Percentiles rank a stretch among this genome's conserved stretches.
Evolutionary conservation across 2,888 invertebrate species (phyloP).

Genomic region (Onchidella celtica): DNA sequence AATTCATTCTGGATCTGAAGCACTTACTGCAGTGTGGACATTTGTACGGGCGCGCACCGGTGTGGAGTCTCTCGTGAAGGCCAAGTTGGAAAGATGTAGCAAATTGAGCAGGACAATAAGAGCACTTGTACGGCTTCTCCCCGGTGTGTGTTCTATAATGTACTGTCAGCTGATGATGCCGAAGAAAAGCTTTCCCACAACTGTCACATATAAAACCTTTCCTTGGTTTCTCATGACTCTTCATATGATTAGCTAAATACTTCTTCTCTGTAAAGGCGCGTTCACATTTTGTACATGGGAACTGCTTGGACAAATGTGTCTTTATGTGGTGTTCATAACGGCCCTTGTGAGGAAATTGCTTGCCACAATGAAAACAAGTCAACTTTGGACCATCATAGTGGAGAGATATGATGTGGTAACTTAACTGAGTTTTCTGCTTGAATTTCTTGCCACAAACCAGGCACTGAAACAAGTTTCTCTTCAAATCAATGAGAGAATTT

Average conservation of each 20-base stretch:
- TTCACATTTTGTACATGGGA: constrained; percentile 1
- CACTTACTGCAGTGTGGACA: constrained; percentile 7
- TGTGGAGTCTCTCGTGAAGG: constrained; percentile 16
- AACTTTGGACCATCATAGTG: not conserved
- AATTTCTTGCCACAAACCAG: not conserved
- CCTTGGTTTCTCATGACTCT: constrained; percentile 3
- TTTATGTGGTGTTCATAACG: constrained; percentile 1
- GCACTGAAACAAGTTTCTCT: not conserved
- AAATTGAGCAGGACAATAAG: constrained; percentile 1
- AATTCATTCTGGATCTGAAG: constrained; percentile 2
- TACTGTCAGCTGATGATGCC: constrained; percentile 11
- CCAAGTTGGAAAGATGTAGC: constrained; percentile 15
- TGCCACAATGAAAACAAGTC: not conserved
- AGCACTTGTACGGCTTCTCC: constrained; percentile 28
- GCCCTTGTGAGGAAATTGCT: constrained; percentile 5
- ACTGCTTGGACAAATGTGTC: not conserved
- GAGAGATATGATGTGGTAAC: not conserved
- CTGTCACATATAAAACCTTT: not conserved
- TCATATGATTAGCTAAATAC: constrained; percentile 14
- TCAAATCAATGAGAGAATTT: not conserved
- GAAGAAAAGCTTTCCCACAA: constrained; percentile 13
- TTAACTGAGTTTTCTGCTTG: not conserved
- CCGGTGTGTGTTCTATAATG: constrained; percentile 22
- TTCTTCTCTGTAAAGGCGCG: constrained; percentile 15
- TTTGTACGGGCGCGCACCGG: constrained; percentile 1